Base-by-base conservation (phyloP, 2,888 invertebrate genomes). In the Noctua comes region DNA sequence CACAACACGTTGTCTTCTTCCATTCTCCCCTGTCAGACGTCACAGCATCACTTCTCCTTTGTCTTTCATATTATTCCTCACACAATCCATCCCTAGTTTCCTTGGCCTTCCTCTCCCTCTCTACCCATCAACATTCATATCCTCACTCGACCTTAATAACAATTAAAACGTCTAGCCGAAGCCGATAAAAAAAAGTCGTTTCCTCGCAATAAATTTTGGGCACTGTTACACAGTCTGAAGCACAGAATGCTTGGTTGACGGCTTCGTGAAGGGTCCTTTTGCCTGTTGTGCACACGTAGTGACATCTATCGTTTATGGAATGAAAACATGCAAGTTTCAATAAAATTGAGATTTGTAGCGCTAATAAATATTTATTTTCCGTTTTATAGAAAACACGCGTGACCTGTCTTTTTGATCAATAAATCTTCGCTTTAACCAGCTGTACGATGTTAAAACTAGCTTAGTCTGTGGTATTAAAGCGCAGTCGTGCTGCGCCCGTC, bases 401-500 rank as follows among this genome's bases (percentile, higher is more conserved):
- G 51, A 7, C 6, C 21, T n/a, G 54, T 66, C n/a, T 51, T 16
- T n/a, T 16, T 51, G 2, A n/a, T 43, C 31, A 13, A 8, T 18
- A 31, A 79, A 54, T 40, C 13, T 18, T 57, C 16, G 13, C 24
- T 18, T 64, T 46, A 2, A 46, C 54, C 40, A 31, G 54, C n/a
- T n/a, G 21, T 5, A 3, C 11, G 36, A 3, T 31, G 36, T 27
- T 21, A 27, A 21, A 57, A 8, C 18, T 10, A n/a, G 7, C 48
- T 36, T 69, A 57, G 24, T 57, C 48, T 80, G 43, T 65, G 57
- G 54, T n/a, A 36, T 31, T 31, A 40, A 24, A 31, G 48, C 65
- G 57, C 40, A 48, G 31, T 46, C 31, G 65, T 65, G 65, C 54
- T 46, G 31, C 57, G 62, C 59, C 27, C 70, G 77, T 73, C 43